Evolutionary conservation across 2,113 vertebrate genomes (phyloP).

Genomic region (Lycocorax pyrrhopterus): DNA sequence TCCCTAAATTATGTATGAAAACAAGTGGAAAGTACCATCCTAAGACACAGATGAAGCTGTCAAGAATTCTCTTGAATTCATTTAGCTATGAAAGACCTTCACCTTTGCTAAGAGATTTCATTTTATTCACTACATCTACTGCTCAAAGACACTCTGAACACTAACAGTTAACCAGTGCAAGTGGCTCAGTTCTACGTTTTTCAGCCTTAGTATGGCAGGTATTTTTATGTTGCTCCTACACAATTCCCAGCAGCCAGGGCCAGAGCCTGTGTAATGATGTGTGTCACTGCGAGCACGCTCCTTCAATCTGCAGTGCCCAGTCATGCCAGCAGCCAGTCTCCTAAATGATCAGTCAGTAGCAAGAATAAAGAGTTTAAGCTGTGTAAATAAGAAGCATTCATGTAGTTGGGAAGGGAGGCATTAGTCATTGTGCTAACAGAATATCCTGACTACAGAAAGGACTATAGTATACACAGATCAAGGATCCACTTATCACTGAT

Average conservation of each 20-base stretch:
- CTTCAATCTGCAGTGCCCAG: background rate
- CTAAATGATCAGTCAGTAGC: background rate
- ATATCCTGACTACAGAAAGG: background rate
- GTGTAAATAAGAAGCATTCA: background rate
- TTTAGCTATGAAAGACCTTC: background rate
- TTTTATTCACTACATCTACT: background rate
- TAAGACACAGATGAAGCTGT: background rate
- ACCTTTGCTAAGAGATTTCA: background rate
- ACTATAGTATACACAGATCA: background rate
- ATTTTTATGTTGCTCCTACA: background rate
- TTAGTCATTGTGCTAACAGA: background rate
- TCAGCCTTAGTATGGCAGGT: background rate
- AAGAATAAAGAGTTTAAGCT: background rate
- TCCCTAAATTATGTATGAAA: background rate
- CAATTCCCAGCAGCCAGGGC: background rate
- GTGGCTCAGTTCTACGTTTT: background rate
- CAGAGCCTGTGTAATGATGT: background rate
- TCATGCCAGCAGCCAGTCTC: background rate
- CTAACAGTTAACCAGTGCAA: background rate
- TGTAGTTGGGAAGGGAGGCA: background rate
- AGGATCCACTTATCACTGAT: background rate
- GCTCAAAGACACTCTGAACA: background rate
- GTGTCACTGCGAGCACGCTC: background rate
- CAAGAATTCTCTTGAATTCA: background rate
- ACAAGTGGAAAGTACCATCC: background rate